Evolutionary conservation across 1,140 invertebrate species (phyloP).

Genomic region (Papilio xuthus): DNA sequence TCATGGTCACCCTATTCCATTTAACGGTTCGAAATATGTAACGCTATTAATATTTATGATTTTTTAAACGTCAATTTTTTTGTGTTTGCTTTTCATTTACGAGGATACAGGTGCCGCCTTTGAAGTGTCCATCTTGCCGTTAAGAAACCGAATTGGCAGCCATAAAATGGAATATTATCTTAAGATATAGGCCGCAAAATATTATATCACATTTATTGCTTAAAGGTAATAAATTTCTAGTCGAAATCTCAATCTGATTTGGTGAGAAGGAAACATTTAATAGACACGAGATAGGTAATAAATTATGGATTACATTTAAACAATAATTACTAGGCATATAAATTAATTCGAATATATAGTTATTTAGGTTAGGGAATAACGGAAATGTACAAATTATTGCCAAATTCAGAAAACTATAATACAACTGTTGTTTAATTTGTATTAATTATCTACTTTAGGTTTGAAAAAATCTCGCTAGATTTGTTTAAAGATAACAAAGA

Average conservation of each 20-base stretch:
- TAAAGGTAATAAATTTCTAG: slow-evolving; percentile 45
- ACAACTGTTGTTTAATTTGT: background rate
- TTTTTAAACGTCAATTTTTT: slow-evolving; percentile 63
- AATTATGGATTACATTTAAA: slow-evolving; percentile 10
- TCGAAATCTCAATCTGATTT: slow-evolving; percentile 47
- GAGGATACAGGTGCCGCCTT: slow-evolving; percentile 71
- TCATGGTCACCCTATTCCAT: slow-evolving; percentile 58
- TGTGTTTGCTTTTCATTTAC: slow-evolving; percentile 73
- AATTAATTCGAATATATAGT: background rate
- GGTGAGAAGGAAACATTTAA: slow-evolving; percentile 18
- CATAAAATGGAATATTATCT: slow-evolving; percentile 44
- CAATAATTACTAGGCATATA: slow-evolving; percentile 17
- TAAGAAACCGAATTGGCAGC: slow-evolving; percentile 50
- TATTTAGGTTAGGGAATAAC: slow-evolving; percentile 5
- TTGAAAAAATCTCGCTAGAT: background rate
- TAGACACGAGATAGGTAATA: background rate
- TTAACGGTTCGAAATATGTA: slow-evolving; percentile 56
- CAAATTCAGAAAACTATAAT: background rate
- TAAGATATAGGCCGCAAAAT: slow-evolving; percentile 49
- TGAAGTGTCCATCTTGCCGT: slow-evolving; percentile 54
- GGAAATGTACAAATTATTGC: background rate
- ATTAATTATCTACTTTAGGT: background rate
- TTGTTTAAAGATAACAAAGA: background rate
- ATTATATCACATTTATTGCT: slow-evolving; percentile 48
- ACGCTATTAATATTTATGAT: slow-evolving; percentile 77